These are phyloP conservation scores for Atta cephalotes DNA, from an alignment of 1,140 invertebrate species.

Conservation along the genomic window DNA sequence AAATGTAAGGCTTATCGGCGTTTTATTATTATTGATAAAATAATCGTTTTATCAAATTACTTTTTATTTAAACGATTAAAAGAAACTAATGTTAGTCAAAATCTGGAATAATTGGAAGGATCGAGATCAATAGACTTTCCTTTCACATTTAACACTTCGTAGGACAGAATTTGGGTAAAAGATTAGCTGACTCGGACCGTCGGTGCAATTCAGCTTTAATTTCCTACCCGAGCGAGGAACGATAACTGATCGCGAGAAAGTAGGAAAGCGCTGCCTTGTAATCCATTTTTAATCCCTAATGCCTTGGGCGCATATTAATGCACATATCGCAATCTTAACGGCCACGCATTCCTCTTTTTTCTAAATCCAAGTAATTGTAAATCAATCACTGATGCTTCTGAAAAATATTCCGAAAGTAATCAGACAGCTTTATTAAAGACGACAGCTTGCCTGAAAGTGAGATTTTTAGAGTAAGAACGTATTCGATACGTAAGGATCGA, in stretches of 20 bases:
- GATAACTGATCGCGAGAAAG: slow-evolving; percentile 48
- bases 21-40: not conserved
- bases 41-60: not conserved
- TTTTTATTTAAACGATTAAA: not conserved
- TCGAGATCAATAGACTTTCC: not conserved
- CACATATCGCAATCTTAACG: slow-evolving; percentile 20
- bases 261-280: slow-evolving; percentile 46
- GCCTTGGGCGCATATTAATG: not conserved
- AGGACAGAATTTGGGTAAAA: not conserved
- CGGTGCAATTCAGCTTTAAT: slow-evolving; percentile 26
- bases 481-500: not conserved
- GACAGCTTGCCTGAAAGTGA: not conserved
- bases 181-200: not conserved
- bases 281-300: not conserved
- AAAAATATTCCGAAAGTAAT: slow-evolving; percentile 15
- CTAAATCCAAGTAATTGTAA: not conserved
- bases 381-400: not conserved
- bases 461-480: not conserved
- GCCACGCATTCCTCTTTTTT: not conserved
- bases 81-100: not conserved
- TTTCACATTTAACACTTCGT: slow-evolving; percentile 1
- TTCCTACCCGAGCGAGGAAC: slow-evolving; percentile 39
- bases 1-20: not conserved
- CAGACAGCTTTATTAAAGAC: not conserved
- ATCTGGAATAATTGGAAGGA: slow-evolving; percentile 6